A percentile compares a stretch with the other conserved stretches of the same genome.
Evolutionary conservation across 53 echinoderm and acorn worm genomes (phyloP).

Genomic region (Holothuria leucospilota): DNA sequence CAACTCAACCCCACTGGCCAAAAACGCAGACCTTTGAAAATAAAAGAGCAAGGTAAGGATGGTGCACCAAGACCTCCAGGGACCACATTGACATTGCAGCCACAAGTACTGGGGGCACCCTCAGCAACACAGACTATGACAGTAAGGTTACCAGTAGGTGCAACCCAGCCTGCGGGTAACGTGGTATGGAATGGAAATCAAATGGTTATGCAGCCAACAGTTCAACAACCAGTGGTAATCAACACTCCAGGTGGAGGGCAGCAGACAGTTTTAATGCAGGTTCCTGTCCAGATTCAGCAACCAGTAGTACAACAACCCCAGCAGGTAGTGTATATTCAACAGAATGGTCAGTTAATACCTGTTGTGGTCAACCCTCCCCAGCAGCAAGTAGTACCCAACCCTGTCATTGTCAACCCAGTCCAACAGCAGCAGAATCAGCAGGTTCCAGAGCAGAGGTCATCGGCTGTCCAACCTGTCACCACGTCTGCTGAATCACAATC

Average conservation of each 20-base stretch:
- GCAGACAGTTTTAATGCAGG: slow-evolving; percentile 57
- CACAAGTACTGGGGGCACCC: slow-evolving; percentile 50
- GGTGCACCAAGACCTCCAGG: slow-evolving; percentile 14
- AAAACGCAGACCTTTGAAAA: slow-evolving; percentile 64
- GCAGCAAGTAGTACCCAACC: slow-evolving; percentile 51
- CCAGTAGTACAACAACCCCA: slow-evolving; percentile 70
- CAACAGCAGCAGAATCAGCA: slow-evolving; percentile 41
- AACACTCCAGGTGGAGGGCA: slow-evolving; percentile 59
- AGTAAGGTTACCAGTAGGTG: slow-evolving; percentile 75
- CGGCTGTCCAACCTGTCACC: background rate
- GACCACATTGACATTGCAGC: slow-evolving; percentile 57
- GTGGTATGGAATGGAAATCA: slow-evolving; percentile 72
- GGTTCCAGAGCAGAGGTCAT: background rate
- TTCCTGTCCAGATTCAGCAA: slow-evolving; percentile 64
- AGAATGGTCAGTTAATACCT: slow-evolving; percentile 95
- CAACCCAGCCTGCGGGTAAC: slow-evolving; percentile 49
- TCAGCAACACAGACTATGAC: slow-evolving; percentile 68
- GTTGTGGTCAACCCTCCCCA: slow-evolving; percentile 84
- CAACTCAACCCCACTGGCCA: slow-evolving; percentile 44
- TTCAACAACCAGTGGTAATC: slow-evolving; percentile 47
- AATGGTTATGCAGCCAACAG: slow-evolving; percentile 64
- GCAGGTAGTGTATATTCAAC: slow-evolving; percentile 93
- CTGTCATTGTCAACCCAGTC: slow-evolving; percentile 39
- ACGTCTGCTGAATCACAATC: background rate
- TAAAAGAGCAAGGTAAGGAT: slow-evolving; percentile 49